Evolutionary conservation across 2,113 vertebrate genomes (phyloP).

Genomic region (Leucopsar rothschildi): DNA sequence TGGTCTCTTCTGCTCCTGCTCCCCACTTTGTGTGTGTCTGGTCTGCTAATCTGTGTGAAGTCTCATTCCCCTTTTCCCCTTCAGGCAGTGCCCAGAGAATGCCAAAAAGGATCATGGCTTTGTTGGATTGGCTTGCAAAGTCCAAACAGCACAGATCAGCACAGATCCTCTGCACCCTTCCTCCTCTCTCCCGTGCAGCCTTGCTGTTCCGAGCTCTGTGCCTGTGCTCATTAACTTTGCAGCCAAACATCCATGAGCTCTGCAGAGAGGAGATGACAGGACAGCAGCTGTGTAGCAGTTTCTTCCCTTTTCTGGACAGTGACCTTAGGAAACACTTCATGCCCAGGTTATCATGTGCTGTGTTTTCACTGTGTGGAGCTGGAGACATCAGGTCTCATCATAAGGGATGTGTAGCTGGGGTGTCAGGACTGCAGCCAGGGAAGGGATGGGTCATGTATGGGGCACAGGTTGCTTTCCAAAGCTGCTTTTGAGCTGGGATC

Average conservation of each 20-base stretch:
- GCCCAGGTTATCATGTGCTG: background rate
- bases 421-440: background rate
- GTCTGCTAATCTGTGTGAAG: background rate
- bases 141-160: rapidly evolving
- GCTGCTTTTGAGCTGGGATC: background rate
- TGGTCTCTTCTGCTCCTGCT: background rate
- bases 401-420: background rate
- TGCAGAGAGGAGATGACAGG: background rate
- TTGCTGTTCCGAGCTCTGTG: background rate
- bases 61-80: background rate
- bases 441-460: rapidly evolving
- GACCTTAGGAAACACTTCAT: background rate
- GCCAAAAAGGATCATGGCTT: background rate
- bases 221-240: background rate
- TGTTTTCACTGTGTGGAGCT: background rate
- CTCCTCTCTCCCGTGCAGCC: background rate
- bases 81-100: background rate
- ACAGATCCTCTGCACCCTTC: background rate
- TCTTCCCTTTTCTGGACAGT: background rate
- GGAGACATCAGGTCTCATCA: background rate
- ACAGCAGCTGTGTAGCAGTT: background rate
- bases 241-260: background rate
- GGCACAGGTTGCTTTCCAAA: background rate
- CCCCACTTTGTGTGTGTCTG: too few species aligned
- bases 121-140: background rate